A percentile compares a stretch with the other conserved stretches of the same genome.
Conservation (phyloP, 2,888 invertebrate genomes). For the Pammene fasciana region DNA sequence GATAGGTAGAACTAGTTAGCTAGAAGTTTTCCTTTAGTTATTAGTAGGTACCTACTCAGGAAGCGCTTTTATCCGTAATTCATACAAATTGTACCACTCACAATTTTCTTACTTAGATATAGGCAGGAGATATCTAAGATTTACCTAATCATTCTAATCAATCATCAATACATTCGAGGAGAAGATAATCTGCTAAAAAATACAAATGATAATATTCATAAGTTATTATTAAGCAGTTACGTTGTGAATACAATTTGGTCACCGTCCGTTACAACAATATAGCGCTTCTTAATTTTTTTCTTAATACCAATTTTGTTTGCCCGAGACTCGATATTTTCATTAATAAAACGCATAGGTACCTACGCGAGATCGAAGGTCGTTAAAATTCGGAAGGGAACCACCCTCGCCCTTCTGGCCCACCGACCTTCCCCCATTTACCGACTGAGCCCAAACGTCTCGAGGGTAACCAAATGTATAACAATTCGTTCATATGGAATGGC, state of each 20-base stretch:
- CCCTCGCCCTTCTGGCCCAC: constrained; percentile 51
- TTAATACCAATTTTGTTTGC: neutral
- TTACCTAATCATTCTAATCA: too few relatives aligned
- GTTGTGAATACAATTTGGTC: too few relatives aligned
- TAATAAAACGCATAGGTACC: constrained; percentile 3
- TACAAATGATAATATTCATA: too few relatives aligned
- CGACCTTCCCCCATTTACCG: constrained; percentile 60
- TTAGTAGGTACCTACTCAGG: too few relatives aligned
- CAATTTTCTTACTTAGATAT: too few relatives aligned
- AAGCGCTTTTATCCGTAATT: too few relatives aligned
- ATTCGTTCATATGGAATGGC: constrained; percentile 49
- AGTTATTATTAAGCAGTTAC: too few relatives aligned
- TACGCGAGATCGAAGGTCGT: constrained; percentile 29
- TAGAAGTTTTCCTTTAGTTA: neutral
- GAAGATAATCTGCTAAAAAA: too few relatives aligned
- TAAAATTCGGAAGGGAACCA: constrained; percentile 34
- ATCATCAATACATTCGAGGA: too few relatives aligned
- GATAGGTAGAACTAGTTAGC: neutral
- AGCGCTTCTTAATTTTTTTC: neutral
- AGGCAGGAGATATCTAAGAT: too few relatives aligned
- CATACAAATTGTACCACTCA: too few relatives aligned
- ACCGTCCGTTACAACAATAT: too few relatives aligned
- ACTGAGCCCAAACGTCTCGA: constrained; percentile 39
- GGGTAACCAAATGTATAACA: constrained; percentile 45
- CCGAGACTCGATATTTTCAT: constrained; percentile 12